phyloP scores from a whole-genome alignment of 1,140 invertebrate genomes.

The Nephila pilipes region DNA sequence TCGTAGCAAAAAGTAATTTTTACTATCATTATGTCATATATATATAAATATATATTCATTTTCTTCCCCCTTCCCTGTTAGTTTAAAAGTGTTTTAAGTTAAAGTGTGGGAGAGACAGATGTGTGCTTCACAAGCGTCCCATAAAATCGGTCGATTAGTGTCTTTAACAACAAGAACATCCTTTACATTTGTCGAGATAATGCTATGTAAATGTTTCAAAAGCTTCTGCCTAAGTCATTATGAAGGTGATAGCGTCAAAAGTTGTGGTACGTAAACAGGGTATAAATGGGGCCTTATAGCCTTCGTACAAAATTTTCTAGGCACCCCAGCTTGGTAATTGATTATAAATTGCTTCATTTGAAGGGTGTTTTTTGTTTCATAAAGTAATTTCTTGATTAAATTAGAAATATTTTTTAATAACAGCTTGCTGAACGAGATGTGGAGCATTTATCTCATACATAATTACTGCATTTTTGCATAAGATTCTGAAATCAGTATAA shows the following conservation, averaged over 20 bases:
- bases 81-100: slow-evolving; percentile 25
- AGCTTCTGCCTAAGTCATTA: slow-evolving; percentile 56
- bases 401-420: not conserved
- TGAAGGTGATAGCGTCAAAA: slow-evolving; percentile 14
- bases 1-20: no score
- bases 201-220: slow-evolving; percentile 61
- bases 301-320: not conserved
- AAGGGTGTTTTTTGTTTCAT: not conserved
- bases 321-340: slow-evolving; percentile 35
- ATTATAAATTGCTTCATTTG: slow-evolving; percentile 66
- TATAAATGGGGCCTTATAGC: not conserved
- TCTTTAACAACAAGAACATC: not conserved
- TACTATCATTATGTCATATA: no score
- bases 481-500: no score
- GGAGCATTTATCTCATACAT: no score
- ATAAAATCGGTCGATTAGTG: slow-evolving; percentile 29
- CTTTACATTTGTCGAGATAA: slow-evolving; percentile 11
- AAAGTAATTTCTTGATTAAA: not conserved
- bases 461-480: no score
- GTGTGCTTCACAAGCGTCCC: not conserved
- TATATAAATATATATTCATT: no score
- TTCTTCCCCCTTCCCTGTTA: no score
- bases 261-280: not conserved
- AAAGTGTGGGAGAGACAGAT: not conserved
- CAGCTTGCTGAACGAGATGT: not conserved